Percentiles rank a stretch among this genome's conserved stretches.
Evolutionary conservation across 2,888 invertebrate species (phyloP).

Genomic region (Rhagonycha fulva): DNA sequence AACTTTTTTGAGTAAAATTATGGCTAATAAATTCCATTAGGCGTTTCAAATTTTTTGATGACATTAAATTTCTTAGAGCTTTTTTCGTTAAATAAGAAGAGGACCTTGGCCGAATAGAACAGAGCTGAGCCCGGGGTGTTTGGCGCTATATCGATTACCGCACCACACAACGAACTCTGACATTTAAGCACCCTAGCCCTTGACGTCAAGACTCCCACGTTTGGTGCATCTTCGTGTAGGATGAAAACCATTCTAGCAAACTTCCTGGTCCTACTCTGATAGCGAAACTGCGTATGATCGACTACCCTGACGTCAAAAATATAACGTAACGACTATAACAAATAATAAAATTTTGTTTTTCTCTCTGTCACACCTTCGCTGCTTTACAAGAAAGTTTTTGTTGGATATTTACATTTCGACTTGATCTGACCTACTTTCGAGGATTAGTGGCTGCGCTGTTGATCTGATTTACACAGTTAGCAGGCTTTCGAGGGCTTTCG

Average conservation of each 20-base stretch:
- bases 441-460: neutral
- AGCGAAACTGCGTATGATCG: neutral
- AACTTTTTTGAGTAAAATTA: neutral
- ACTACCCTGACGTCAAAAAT: neutral
- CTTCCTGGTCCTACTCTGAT: slow-evolving; percentile 18
- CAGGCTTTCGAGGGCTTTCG: neutral
- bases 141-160: slow-evolving; percentile 43
- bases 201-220: slow-evolving; percentile 37
- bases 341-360: neutral
- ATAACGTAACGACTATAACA: neutral
- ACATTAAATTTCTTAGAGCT: neutral
- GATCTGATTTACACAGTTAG: neutral
- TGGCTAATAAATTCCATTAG: neutral
- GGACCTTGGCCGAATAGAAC: slow-evolving; percentile 34
- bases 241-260: slow-evolving; percentile 12
- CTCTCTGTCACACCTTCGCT: neutral
- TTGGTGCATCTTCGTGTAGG: slow-evolving; percentile 29
- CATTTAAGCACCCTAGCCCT: slow-evolving; percentile 38
- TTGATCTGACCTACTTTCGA: neutral
- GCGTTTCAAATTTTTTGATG: neutral
- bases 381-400: neutral
- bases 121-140: slow-evolving; percentile 40
- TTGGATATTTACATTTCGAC: neutral
- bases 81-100: slow-evolving; percentile 6
- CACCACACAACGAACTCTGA: slow-evolving; percentile 42